phyloP scores from a whole-genome alignment of 2,888 invertebrate genomes.

The Acrobasis suavella region DNA sequence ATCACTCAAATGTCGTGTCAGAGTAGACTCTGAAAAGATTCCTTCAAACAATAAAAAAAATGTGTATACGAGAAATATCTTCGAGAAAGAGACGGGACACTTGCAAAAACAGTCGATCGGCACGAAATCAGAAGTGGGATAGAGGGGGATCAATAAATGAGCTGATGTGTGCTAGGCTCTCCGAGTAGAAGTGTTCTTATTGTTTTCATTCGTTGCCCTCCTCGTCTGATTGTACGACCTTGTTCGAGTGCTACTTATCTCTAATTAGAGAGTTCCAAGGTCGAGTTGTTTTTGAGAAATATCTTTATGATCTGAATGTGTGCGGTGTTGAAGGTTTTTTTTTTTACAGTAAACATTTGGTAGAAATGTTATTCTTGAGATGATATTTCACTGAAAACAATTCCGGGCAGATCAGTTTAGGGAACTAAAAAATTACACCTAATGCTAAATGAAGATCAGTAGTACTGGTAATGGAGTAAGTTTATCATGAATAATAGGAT shows the following conservation, averaged over 20 bases:
- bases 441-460: background rate
- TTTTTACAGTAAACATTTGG: background rate
- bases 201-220: constrained; percentile 1
- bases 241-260: constrained; percentile 7
- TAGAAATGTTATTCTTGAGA: too few relatives aligned
- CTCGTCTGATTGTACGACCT: constrained; percentile 2
- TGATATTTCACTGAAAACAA: too few relatives aligned
- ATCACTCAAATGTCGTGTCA: too few relatives aligned
- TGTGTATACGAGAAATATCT: background rate
- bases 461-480: background rate
- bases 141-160: background rate
- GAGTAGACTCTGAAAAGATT: too few relatives aligned
- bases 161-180: background rate
- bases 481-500: background rate
- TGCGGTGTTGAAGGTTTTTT: background rate
- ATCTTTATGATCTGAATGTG: constrained; percentile 5
- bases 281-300: constrained; percentile 4
- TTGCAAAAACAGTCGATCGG: background rate
- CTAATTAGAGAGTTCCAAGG: constrained; percentile 18
- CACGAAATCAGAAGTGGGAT: background rate
- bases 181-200: background rate
- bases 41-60: background rate
- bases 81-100: background rate
- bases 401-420: too few relatives aligned
- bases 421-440: too few relatives aligned